phyloP scores from a whole-genome alignment of 2,113 vertebrate species.

The Clinocottus analis region DNA sequence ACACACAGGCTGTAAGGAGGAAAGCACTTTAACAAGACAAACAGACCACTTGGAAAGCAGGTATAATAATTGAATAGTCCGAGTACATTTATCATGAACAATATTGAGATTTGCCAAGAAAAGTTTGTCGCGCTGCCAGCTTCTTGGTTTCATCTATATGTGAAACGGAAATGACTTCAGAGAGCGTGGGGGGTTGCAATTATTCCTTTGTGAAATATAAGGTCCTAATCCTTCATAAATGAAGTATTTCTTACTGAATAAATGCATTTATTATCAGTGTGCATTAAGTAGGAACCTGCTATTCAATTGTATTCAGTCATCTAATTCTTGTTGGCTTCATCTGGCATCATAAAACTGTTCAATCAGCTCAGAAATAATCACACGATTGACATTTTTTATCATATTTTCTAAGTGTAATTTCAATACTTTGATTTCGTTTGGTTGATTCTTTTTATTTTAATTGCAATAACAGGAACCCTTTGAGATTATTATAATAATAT shows the following conservation, averaged over 20 bases:
- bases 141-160: conserved; percentile 42
- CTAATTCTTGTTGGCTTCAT: conserved; percentile 8
- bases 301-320: conserved; percentile 17
- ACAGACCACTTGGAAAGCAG: conserved; percentile 42
- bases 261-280: conserved; percentile 56
- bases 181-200: conserved; percentile 57
- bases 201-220: conserved; percentile 56
- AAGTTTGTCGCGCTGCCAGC: conserved; percentile 60
- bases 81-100: conserved; percentile 65
- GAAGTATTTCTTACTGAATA: conserved; percentile 52
- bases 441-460: conserved; percentile 8
- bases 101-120: conserved; percentile 53
- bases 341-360: conserved; percentile 9
- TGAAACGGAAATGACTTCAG: conserved; percentile 50
- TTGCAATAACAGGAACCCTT: conserved; percentile 2
- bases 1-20: conserved; percentile 5
- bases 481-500: background rate
- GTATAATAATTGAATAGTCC: conserved; percentile 36
- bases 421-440: background rate
- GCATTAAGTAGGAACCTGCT: conserved; percentile 27
- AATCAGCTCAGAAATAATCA: background rate
- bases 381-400: background rate
- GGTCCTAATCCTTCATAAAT: conserved; percentile 54
- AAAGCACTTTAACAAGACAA: background rate
- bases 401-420: background rate